phyloP scores from a whole-genome alignment of 2,888 invertebrate genomes.

The Apeira syringaria region DNA sequence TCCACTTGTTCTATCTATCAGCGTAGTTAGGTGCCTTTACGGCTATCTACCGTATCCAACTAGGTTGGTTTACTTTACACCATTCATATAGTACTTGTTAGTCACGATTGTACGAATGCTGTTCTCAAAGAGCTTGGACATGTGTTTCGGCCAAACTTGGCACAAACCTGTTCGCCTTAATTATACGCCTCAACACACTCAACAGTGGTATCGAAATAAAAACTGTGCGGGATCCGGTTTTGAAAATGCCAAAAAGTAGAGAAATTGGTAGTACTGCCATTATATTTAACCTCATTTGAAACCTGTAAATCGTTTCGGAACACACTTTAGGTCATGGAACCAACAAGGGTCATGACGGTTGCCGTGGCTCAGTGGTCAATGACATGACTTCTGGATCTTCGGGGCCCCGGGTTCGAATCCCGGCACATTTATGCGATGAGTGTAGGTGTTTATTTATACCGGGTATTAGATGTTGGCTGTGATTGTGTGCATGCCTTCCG shows the following conservation, averaged over 20 bases:
- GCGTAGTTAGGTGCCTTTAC: slow-evolving; percentile 29
- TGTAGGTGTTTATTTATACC: no score
- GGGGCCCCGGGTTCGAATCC: no score
- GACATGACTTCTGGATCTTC: no score
- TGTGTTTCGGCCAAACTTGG: slow-evolving; percentile 24
- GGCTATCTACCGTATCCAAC: slow-evolving; percentile 22
- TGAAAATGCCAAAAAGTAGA: slow-evolving; percentile 19
- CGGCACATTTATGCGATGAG: no score
- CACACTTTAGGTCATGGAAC: slow-evolving; percentile 3
- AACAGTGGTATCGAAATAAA: slow-evolving; percentile 22
- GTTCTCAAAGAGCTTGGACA: slow-evolving; percentile 3
- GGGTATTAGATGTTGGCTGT: no score
- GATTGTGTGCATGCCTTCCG: no score
- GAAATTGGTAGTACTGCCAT: slow-evolving; percentile 19
- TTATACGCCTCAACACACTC: slow-evolving; percentile 36
- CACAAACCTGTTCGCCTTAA: slow-evolving; percentile 38
- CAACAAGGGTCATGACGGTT: no score
- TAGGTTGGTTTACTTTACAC: slow-evolving; percentile 16
- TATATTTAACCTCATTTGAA: slow-evolving; percentile 17
- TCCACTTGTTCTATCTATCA: slow-evolving; percentile 35
- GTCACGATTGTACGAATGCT: slow-evolving; percentile 3
- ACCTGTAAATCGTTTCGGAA: slow-evolving; percentile 11
- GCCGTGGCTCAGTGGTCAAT: no score
- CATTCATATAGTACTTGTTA: slow-evolving; percentile 1
- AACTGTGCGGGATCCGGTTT: slow-evolving; percentile 22